Evolutionary conservation across 2,797 vertebrate species (phyloP), one percentile per base, ranked within the genome.

Genomic region (Myotis vivesi): DNA sequence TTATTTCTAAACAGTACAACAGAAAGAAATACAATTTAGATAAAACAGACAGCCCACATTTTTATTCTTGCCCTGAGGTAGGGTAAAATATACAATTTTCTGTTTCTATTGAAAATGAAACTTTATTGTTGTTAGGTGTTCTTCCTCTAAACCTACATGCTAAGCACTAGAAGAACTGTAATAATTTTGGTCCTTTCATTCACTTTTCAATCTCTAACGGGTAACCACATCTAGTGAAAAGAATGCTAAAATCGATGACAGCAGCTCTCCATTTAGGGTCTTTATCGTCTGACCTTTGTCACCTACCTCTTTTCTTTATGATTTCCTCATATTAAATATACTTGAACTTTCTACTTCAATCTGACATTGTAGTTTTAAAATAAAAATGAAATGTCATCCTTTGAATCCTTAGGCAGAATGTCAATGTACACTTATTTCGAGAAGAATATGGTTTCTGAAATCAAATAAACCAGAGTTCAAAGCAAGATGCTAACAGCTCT

Each of bases 371-470:
- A 51, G 44, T 66, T 96, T 89, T 68, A 89, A 96, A 95, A 86
- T 87, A 92, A 89, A 95, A 95, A 89, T 73, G 23, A 86, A 94
- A 91, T 83, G 17, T 5, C 41, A 38, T 72, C 80, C 46, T 85
- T 73, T 77, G 33, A 94, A 51, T 72, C 72, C 72, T 84, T 57
- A 94, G 53, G 46, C n/a, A 87, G 30, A 90, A 96, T 59, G 19
- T 88, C 41, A 96, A 11, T 79, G 30, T 64, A 82, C 49, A 77
- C 71, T 84, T 36, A 77, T 75, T 87, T 41, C 16, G 1, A 83
- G 55, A 91, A 89, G 59, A 88, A 83, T 59, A 59, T 33, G 15
- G 66, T 59, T 66, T 87, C 38, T 64, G 59, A 33, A 87, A 94
- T 87, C 44, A 92, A 77, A 92, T 64, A 91, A 94, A 87, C 3